These are phyloP conservation scores for Actenoides lindsayi DNA, from an alignment of 2,113 vertebrate species.

Conservation along the genomic window DNA sequence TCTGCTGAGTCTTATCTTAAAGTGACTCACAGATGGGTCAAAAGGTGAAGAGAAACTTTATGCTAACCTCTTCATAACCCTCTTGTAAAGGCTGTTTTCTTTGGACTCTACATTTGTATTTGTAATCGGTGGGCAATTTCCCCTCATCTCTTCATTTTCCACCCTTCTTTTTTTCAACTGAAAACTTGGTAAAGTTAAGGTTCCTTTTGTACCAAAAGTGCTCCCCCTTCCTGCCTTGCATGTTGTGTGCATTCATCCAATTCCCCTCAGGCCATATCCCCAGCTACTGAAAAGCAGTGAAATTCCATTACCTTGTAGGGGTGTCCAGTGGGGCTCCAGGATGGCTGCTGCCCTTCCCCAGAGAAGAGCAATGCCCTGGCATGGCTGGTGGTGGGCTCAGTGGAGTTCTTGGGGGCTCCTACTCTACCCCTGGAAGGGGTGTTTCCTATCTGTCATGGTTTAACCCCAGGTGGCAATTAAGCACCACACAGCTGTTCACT, in stretches of 20 bases:
- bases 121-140: slow-evolving; percentile 47
- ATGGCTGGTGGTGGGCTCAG: background rate
- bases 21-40: slow-evolving; percentile 51
- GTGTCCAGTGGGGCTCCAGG: background rate
- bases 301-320: background rate
- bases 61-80: slow-evolving; percentile 4
- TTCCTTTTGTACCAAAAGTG: background rate
- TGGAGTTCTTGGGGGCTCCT: background rate
- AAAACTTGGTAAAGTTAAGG: background rate
- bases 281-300: background rate
- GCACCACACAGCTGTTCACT: background rate
- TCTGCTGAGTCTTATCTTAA: slow-evolving; percentile 31
- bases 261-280: background rate
- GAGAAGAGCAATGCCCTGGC: background rate
- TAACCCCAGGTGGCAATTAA: background rate
- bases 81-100: background rate
- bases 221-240: background rate
- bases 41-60: slow-evolving; percentile 4
- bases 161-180: background rate
- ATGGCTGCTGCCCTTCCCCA: background rate
- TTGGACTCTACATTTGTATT: background rate
- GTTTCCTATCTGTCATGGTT: background rate
- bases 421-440: background rate
- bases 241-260: background rate
- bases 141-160: slow-evolving; percentile 10